Base-by-base conservation (phyloP, 1,140 invertebrate genomes). In the Venustaconcha ellipsiformis region DNA sequence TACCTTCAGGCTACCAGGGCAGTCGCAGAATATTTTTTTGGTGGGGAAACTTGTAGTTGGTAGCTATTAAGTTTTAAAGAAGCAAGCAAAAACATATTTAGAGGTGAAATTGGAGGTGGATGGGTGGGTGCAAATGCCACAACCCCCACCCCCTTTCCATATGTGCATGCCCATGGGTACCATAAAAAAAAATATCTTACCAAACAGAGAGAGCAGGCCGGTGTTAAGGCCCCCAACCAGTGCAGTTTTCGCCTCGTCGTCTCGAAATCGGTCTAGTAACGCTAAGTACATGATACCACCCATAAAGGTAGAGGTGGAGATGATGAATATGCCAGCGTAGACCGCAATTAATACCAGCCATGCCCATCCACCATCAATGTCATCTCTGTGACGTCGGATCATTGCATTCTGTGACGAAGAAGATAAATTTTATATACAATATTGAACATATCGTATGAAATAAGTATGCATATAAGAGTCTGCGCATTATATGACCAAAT, bases 271-370 rank as follows among this genome's bases (percentile, higher is more conserved):
- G 12, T 66, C 57, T 37, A 76, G 18, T 12, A 76, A 55, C 6
- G 55, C 69, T 1, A 76, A 18, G 57, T 76, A 76, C 12, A 76
- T 57, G 3, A 76, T 58, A 13, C 74, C 74, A 15, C 37, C 56
- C 69, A 71, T 76, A 37, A 57, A 71, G 48, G 71, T 20, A 20
- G 69, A 58, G 48, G 68, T 76, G 30, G 74, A 76, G 15, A 76
- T 4, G 5, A 71, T 64, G 37, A 76, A 20, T 59, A 57, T 76
- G 12, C 74, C 74, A 62, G 13, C 57, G 48, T 67, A 76, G 56
- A 76, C 74, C 14, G 74, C 68, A 11, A 71, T 26, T 15, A 71
- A 30, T 17, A 76, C 74, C 17, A 67, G 0, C 67, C 67, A 70
- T 13, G 74, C 67, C 74, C 74, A 76, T 20, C 67, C 67, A 18